Evolutionary conservation across 1,140 invertebrate species (phyloP).

Genomic region (Diachasma alloeum): DNA sequence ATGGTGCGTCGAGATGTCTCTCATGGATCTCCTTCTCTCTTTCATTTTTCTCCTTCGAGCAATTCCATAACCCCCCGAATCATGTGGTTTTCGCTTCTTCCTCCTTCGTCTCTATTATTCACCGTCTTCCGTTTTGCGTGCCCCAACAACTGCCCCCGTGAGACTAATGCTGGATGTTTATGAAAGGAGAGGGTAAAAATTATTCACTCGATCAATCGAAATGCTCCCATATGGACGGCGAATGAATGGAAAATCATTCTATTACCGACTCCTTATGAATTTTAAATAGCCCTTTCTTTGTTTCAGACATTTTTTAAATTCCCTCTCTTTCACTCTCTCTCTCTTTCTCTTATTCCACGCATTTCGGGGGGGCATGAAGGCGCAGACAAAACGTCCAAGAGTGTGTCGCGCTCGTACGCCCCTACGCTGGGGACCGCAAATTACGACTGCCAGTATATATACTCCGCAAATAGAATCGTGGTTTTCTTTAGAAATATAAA

Average conservation of each 20-base stretch:
- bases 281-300: conserved; percentile 6
- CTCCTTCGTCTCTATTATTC: conserved; percentile 37
- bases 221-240: not conserved
- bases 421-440: not conserved
- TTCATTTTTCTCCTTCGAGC: not conserved
- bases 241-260: not conserved
- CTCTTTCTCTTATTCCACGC: not conserved
- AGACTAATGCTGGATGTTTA: not conserved
- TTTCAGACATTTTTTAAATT: not conserved
- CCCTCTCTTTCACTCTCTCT: not conserved
- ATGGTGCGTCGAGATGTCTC: conserved; percentile 36
- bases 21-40: conserved; percentile 17
- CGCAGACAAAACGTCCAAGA: conserved; percentile 1
- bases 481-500: conserved; percentile 26
- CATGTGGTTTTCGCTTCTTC: conserved; percentile 38
- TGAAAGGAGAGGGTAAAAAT: conserved; percentile 4
- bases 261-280: not conserved
- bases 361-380: not conserved
- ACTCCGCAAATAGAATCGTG: conserved; percentile 27
- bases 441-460: conserved; percentile 12
- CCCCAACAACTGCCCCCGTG: conserved; percentile 32
- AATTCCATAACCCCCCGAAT: conserved; percentile 24
- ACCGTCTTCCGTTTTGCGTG: conserved; percentile 31
- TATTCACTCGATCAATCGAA: conserved; percentile 10
- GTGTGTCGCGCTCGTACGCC: not conserved